Percentiles rank a stretch among this genome's conserved stretches.
phyloP scores from a whole-genome alignment of 2,113 vertebrate genomes.

The Hydrolagus affinis region DNA sequence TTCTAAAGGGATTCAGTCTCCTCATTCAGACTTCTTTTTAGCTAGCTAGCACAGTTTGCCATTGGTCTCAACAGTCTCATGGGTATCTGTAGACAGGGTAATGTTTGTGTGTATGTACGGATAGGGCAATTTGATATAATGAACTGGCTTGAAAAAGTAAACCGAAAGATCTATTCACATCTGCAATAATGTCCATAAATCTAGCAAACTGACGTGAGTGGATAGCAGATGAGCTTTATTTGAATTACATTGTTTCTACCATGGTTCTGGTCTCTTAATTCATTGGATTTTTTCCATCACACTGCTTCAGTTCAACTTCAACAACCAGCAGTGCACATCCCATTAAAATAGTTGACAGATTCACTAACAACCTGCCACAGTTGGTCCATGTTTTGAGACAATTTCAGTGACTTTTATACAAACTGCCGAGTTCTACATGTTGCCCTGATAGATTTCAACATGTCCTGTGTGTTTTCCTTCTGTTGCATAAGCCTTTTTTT shows the following conservation, averaged over 20 bases:
- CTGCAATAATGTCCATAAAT: neutral
- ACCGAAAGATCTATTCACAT: neutral
- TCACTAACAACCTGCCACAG: neutral
- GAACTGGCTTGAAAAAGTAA: neutral
- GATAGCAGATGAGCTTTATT: neutral
- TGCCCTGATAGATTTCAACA: neutral
- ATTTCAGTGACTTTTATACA: neutral
- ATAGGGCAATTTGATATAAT: neutral
- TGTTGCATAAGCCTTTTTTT: neutral
- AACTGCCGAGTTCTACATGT: neutral
- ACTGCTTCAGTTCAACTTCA: neutral
- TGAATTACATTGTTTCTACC: neutral
- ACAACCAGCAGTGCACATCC: neutral
- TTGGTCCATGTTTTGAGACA: neutral
- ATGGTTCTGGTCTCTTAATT: neutral
- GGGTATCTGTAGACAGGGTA: neutral
- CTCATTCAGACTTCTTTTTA: neutral
- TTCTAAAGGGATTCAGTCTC: neutral
- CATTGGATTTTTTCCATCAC: neutral
- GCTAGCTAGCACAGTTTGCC: neutral
- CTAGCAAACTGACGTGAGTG: neutral
- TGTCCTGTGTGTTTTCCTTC: neutral
- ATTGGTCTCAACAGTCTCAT: neutral
- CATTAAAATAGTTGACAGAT: neutral
- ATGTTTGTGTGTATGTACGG: neutral